Conservation (phyloP, 2,113 vertebrate genomes). For the Uria lomvia region DNA sequence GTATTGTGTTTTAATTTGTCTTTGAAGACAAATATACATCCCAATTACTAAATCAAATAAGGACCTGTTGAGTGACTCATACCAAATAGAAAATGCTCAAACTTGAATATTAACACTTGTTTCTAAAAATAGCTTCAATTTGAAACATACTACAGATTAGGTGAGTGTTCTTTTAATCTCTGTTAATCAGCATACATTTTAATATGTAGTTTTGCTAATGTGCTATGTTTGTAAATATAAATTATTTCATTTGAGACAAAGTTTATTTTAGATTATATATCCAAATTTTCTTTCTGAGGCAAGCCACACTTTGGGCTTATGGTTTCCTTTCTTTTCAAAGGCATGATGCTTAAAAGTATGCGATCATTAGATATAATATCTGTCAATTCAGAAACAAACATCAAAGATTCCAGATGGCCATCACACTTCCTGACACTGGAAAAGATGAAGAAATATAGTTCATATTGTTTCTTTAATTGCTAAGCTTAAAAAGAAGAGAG, state of each 20-base stretch:
- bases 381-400: slow-evolving; percentile 2
- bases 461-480: neutral
- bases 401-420: slow-evolving; percentile 15
- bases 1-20: neutral
- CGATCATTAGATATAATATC: neutral
- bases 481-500: neutral
- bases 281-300: neutral
- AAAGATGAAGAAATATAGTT: neutral
- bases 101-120: neutral
- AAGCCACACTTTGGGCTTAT: neutral
- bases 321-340: neutral
- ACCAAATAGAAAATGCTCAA: neutral
- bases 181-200: neutral
- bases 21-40: neutral
- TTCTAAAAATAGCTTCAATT: neutral
- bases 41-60: neutral
- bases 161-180: neutral
- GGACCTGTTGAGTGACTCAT: neutral
- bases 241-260: neutral
- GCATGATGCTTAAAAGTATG: neutral
- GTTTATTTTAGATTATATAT: neutral
- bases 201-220: neutral
- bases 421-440: neutral
- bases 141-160: neutral
- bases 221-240: neutral